Percentiles rank a stretch among this genome's conserved stretches.
These are phyloP conservation scores for Micrasema longulum DNA, from an alignment of 1,140 invertebrate species.

Conservation along the genomic window DNA sequence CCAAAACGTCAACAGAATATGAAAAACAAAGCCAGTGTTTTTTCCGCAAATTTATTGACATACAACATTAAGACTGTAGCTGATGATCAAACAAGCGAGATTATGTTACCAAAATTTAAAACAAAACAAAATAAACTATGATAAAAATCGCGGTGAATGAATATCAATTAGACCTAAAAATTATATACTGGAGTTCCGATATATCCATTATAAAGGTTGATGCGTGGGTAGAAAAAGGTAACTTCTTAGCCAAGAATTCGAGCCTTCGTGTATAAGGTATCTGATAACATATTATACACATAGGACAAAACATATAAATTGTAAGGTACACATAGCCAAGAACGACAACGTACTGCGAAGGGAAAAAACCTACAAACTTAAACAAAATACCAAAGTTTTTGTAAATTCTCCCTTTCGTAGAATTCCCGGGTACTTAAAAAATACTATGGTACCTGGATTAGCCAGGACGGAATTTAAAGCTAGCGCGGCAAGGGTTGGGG, in stretches of 20 bases:
- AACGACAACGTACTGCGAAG: not conserved
- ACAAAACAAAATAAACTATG: conserved; percentile 18
- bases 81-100: too few relatives aligned
- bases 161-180: conserved; percentile 29
- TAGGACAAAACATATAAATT: not conserved
- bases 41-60: too few relatives aligned
- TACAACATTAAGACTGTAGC: too few relatives aligned
- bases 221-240: conserved; percentile 20
- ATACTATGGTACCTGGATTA: not conserved
- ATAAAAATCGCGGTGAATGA: conserved; percentile 23
- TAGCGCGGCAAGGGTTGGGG: conserved; percentile 16
- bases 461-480: conserved; percentile 5
- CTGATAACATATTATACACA: not conserved
- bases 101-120: too few relatives aligned
- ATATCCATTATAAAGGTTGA: not conserved
- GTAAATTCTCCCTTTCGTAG: not conserved
- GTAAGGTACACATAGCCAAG: not conserved
- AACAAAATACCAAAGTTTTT: not conserved
- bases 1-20: too few relatives aligned
- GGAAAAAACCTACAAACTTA: not conserved
- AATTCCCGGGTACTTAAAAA: not conserved
- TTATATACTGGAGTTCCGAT: conserved; percentile 6
- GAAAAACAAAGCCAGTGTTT: too few relatives aligned
- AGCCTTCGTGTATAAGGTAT: conserved; percentile 2
- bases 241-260: conserved; percentile 24